Percentiles rank a stretch among this genome's conserved stretches.
Conservation (phyloP, 2,888 invertebrate species). For the Gymnocheta viridis region DNA sequence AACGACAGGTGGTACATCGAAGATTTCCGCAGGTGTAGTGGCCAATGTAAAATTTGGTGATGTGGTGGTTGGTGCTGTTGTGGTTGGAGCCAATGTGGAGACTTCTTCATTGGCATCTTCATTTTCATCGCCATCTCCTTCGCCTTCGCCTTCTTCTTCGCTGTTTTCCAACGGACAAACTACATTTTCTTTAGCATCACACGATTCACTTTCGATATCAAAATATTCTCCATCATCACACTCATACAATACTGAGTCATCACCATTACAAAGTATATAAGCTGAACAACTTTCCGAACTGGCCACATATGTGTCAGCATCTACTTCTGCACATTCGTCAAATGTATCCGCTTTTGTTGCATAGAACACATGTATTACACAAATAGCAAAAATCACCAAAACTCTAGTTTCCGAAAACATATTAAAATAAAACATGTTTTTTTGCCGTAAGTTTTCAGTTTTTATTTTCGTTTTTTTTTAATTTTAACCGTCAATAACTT, state of each 20-base stretch:
- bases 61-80: slow-evolving; percentile 52
- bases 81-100: slow-evolving; percentile 20
- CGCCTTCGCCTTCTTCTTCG: slow-evolving; percentile 39
- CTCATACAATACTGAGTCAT: slow-evolving; percentile 74
- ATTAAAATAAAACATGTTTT: too few relatives aligned
- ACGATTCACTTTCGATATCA: slow-evolving; percentile 73
- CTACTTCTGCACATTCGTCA: slow-evolving; percentile 74
- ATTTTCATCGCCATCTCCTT: not conserved
- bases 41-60: slow-evolving; percentile 4
- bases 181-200: slow-evolving; percentile 75
- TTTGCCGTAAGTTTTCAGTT: not conserved
- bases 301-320: slow-evolving; percentile 73
- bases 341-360: slow-evolving; percentile 70
- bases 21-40: slow-evolving; percentile 38
- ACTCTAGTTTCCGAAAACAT: not conserved
- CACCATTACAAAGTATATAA: slow-evolving; percentile 78
- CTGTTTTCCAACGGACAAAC: slow-evolving; percentile 74
- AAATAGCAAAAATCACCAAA: not conserved
- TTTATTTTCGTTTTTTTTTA: not conserved
- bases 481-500: not conserved
- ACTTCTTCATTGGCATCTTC: not conserved
- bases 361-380: not conserved
- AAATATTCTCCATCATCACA: slow-evolving; percentile 77
- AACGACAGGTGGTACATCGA: slow-evolving; percentile 73
- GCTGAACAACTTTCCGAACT: slow-evolving; percentile 75